These are phyloP conservation scores for Geotrypetes seraphini DNA, from an alignment of 2,797 vertebrate genomes.

Conservation along the genomic window DNA sequence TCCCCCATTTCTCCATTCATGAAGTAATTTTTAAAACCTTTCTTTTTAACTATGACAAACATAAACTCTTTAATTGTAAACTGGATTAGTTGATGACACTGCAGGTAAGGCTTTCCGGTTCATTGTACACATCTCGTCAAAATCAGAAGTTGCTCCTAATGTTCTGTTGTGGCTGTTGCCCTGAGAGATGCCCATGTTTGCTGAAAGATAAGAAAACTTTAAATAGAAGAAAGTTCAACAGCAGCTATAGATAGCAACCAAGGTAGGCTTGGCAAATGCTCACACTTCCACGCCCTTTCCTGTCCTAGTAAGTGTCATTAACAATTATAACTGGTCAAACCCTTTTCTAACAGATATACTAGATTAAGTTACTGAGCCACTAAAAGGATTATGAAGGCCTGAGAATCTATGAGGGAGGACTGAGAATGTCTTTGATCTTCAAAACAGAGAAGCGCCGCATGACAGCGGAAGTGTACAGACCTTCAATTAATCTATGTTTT, in stretches of 20 bases:
- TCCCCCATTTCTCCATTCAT: too few relatives aligned
- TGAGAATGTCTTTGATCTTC: background rate
- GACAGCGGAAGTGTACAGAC: too few relatives aligned
- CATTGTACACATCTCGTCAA: conserved; percentile 20
- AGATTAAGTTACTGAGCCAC: conserved; percentile 28
- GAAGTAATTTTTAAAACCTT: too few relatives aligned
- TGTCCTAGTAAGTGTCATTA: conserved; percentile 35
- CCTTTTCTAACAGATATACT: conserved; percentile 30
- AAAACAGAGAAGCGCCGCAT: too few relatives aligned
- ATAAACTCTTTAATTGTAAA: too few relatives aligned
- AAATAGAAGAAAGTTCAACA: conserved; percentile 48
- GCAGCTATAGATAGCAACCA: conserved; percentile 48
- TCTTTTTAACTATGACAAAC: too few relatives aligned
- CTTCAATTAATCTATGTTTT: too few relatives aligned
- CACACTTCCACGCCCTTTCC: conserved; percentile 35
- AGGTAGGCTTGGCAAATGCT: conserved; percentile 9
- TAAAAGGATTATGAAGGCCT: conserved; percentile 18
- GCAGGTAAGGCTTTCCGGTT: conserved; percentile 17
- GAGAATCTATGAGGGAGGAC: background rate
- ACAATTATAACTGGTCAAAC: conserved; percentile 32
- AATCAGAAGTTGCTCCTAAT: conserved; percentile 1
- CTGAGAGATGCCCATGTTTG: conserved; percentile 32
- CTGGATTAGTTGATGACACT: conserved; percentile 18
- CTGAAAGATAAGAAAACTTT: conserved; percentile 40
- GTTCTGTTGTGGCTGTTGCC: conserved; percentile 27